These are phyloP conservation scores for Marasmarcha lunaedactyla DNA, from an alignment of 2,888 invertebrate genomes.

Conservation along the genomic window DNA sequence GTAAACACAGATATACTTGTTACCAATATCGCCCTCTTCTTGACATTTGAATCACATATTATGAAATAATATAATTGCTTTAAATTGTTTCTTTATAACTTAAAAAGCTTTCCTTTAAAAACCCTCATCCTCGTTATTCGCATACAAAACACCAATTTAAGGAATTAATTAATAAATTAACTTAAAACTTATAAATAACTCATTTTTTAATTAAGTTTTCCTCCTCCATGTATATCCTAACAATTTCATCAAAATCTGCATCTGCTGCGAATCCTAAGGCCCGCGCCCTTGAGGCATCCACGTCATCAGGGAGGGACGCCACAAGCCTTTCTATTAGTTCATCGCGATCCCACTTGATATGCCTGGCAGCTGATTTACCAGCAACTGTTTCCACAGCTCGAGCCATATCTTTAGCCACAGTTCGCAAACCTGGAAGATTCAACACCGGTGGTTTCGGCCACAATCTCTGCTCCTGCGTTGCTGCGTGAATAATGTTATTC, in stretches of 20 bases:
- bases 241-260: constrained; percentile 31
- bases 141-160: too few species aligned
- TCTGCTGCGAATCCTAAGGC: constrained; percentile 41
- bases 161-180: too few species aligned
- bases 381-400: not conserved
- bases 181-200: too few species aligned
- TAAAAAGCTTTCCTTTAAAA: too few species aligned
- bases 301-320: constrained; percentile 33
- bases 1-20: too few species aligned
- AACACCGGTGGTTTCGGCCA: constrained; percentile 22
- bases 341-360: constrained; percentile 30
- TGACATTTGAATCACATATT: too few species aligned
- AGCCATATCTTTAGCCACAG: not conserved
- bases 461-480: constrained; percentile 15
- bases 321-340: constrained; percentile 33
- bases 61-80: too few species aligned
- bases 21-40: too few species aligned
- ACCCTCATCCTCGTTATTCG: too few species aligned
- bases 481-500: not conserved
- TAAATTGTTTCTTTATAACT: too few species aligned
- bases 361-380: constrained; percentile 11
- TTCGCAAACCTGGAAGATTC: constrained; percentile 12
- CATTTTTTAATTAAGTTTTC: constrained; percentile 10
- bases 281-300: constrained; percentile 35
- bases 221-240: constrained; percentile 31